Percentiles rank a stretch among this genome's conserved stretches.
Conservation (phyloP, 2,797 vertebrate genomes). For the Adrianichthys oophorus region DNA sequence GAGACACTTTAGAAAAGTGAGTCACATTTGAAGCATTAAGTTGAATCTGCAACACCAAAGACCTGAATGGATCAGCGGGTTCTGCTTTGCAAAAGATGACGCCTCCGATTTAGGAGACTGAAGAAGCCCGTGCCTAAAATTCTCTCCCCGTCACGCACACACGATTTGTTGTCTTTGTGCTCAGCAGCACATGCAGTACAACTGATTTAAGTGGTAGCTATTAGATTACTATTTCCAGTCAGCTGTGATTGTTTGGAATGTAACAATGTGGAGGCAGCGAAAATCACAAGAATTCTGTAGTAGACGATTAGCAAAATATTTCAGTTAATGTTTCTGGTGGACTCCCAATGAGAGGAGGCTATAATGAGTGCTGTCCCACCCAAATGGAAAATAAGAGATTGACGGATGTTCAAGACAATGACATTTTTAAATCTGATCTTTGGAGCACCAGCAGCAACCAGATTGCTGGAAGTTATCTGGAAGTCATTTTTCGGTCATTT, state of each 20-base stretch:
- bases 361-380: constrained; percentile 63
- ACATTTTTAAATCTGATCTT: constrained; percentile 91
- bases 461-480: constrained; percentile 86
- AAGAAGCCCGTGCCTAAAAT: constrained; percentile 79
- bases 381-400: constrained; percentile 84
- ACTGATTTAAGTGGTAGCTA: constrained; percentile 91
- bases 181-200: constrained; percentile 86
- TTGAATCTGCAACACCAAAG: constrained; percentile 83
- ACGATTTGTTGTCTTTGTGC: constrained; percentile 35
- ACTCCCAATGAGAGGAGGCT: constrained; percentile 91
- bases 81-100: constrained; percentile 83
- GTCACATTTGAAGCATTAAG: constrained; percentile 80
- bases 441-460: constrained; percentile 87
- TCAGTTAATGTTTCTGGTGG: constrained; percentile 89
- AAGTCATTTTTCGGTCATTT: constrained; percentile 93
- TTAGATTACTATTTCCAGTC: constrained; percentile 83
- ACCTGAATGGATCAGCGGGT: constrained; percentile 89
- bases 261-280: constrained; percentile 89
- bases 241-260: constrained; percentile 90
- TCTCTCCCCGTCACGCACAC: constrained; percentile 73
- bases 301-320: constrained; percentile 79
- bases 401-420: constrained; percentile 86
- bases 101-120: constrained; percentile 90
- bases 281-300: constrained; percentile 88
- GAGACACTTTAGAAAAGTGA: constrained; percentile 91